Conservation (phyloP, 2,113 vertebrate species). For the Atrichornis clamosus region DNA sequence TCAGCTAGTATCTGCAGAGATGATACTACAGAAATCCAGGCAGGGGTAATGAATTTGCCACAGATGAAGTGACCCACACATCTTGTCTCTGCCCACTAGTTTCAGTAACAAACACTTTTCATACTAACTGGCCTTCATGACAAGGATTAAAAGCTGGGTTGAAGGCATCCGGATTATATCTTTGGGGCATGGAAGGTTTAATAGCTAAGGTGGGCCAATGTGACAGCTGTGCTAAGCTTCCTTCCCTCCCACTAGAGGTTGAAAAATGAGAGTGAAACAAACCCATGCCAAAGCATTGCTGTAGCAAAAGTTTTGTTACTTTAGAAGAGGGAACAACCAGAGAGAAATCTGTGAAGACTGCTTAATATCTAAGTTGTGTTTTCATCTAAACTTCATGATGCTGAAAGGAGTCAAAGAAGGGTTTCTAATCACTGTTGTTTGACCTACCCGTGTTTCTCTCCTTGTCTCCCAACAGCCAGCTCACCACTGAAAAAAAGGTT, state of each 20-base stretch:
- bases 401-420: background rate
- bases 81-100: background rate
- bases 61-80: background rate
- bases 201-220: background rate
- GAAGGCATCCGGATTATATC: background rate
- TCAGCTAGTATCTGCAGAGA: background rate
- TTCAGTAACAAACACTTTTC: background rate
- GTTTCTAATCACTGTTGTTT: background rate
- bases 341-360: background rate
- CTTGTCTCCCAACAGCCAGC: constrained; percentile 62
- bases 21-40: background rate
- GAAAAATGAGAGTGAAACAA: background rate
- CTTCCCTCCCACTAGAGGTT: background rate
- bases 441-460: background rate
- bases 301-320: background rate
- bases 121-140: background rate
- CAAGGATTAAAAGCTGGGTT: background rate
- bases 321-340: background rate
- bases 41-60: background rate
- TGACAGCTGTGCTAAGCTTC: background rate
- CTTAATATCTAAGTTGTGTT: background rate
- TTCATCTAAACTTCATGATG: background rate
- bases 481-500: constrained; percentile 84
- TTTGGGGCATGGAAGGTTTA: background rate
- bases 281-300: background rate